These are phyloP conservation scores for Drosophila miranda DNA, from an alignment of 1,140 invertebrate genomes.

Conservation along the genomic window DNA sequence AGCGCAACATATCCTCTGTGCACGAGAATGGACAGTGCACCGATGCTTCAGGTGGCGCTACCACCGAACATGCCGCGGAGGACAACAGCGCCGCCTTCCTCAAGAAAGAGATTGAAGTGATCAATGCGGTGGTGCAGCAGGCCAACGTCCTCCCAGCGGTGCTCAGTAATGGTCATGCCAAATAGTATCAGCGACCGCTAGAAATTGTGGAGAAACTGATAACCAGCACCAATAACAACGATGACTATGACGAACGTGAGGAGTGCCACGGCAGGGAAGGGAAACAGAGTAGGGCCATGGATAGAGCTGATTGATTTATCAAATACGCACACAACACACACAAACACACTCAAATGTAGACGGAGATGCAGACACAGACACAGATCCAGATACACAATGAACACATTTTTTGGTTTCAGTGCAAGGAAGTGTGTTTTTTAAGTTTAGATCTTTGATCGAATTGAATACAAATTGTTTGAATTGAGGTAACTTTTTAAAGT, in stretches of 20 bases:
- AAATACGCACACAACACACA: conserved; percentile 36
- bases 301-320: conserved; percentile 18
- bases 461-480: conserved; percentile 22
- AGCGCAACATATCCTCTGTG: conserved; percentile 63
- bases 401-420: conserved; percentile 30
- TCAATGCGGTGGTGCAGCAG: conserved; percentile 81
- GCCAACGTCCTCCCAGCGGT: conserved; percentile 78
- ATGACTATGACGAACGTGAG: conserved; percentile 21
- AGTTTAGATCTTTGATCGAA: conserved; percentile 13
- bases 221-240: conserved; percentile 6
- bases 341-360: conserved; percentile 7
- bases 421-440: background rate
- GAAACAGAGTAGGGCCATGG: conserved; percentile 18
- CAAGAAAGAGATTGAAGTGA: conserved; percentile 81
- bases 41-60: conserved; percentile 10
- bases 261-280: conserved; percentile 27
- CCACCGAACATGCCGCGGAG: conserved; percentile 14
- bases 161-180: conserved; percentile 81
- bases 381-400: conserved; percentile 5
- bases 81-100: conserved; percentile 69
- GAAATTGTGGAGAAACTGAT: conserved; percentile 16
- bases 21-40: conserved; percentile 44
- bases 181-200: conserved; percentile 59
- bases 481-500: conserved; percentile 13
- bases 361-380: conserved; percentile 1